A percentile compares a stretch with the other conserved stretches of the same genome.
phyloP scores from a whole-genome alignment of 2,113 vertebrate species.

The Pygoscelis adeliae region DNA sequence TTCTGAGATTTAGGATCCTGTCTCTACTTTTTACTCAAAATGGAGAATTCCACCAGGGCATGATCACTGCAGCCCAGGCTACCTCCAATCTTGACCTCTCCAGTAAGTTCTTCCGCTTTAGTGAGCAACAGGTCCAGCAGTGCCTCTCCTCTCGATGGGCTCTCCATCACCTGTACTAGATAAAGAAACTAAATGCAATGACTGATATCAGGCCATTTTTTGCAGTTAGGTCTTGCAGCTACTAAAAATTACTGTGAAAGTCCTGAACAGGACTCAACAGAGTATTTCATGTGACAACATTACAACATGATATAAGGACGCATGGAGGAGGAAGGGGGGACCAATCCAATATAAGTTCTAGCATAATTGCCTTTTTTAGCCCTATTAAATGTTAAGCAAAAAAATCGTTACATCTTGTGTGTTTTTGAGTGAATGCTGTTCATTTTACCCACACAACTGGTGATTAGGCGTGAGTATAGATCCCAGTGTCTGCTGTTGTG shows the following conservation, averaged over 20 bases:
- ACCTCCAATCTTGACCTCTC: not conserved
- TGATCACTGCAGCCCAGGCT: not conserved
- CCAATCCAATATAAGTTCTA: not conserved
- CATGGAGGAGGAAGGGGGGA: not conserved
- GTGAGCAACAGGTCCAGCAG: not conserved
- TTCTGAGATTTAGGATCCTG: not conserved
- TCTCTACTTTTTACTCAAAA: not conserved
- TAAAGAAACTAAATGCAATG: not conserved
- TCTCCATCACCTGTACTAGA: not conserved
- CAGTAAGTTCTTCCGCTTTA: not conserved
- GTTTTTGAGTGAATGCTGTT: not conserved
- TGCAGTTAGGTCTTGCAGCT: not conserved
- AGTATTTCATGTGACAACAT: not conserved
- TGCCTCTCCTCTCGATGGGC: not conserved
- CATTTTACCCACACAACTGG: not conserved
- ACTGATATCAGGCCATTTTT: not conserved
- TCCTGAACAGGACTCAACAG: not conserved
- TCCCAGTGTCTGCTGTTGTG: not conserved
- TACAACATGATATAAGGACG: not conserved
- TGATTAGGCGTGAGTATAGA: not conserved
- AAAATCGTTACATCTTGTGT: not conserved
- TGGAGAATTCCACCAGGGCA: not conserved
- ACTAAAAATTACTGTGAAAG: not conserved
- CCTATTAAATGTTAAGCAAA: not conserved
- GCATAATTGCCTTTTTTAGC: not conserved